Evolutionary conservation across 2,797 vertebrate species (phyloP).

Genomic region (Scolopax rusticola): DNA sequence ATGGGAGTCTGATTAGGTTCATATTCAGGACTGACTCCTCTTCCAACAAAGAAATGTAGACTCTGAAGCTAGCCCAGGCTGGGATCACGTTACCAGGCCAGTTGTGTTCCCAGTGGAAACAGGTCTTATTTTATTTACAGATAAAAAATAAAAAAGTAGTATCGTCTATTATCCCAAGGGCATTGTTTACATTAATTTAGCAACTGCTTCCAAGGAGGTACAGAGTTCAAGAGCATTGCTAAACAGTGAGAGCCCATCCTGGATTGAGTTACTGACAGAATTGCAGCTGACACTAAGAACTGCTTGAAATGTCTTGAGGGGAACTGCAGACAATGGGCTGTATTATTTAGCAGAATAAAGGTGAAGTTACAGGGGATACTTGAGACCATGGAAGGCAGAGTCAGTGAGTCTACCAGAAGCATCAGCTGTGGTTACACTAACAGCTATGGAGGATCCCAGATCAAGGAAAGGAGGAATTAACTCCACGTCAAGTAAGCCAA

Average conservation of each 20-base stretch:
- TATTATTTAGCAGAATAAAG: conserved; percentile 88
- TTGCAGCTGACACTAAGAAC: conserved; percentile 93
- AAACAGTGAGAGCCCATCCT: conserved; percentile 81
- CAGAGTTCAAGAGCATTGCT: conserved; percentile 76
- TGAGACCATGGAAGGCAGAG: conserved; percentile 80
- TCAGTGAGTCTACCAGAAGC: conserved; percentile 75
- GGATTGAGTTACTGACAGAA: conserved; percentile 88
- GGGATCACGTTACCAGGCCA: conserved; percentile 41
- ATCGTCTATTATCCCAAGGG: conserved; percentile 75
- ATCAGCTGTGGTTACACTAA: neutral
- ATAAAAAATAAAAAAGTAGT: conserved; percentile 78
- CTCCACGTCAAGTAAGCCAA: neutral
- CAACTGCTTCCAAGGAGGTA: conserved; percentile 80
- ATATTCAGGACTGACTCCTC: neutral
- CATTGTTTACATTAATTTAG: conserved; percentile 80
- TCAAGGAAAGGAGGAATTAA: neutral
- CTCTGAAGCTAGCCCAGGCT: neutral
- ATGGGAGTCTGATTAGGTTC: neutral
- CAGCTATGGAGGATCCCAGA: conserved; percentile 8
- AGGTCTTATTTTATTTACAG: conserved; percentile 82
- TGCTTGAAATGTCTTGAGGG: conserved; percentile 89
- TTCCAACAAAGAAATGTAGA: neutral
- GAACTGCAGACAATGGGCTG: conserved; percentile 85
- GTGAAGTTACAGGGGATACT: conserved; percentile 85
- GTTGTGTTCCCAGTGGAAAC: conserved; percentile 72